Conservation (phyloP, 1,140 invertebrate species). For the Drosophila miranda region DNA sequence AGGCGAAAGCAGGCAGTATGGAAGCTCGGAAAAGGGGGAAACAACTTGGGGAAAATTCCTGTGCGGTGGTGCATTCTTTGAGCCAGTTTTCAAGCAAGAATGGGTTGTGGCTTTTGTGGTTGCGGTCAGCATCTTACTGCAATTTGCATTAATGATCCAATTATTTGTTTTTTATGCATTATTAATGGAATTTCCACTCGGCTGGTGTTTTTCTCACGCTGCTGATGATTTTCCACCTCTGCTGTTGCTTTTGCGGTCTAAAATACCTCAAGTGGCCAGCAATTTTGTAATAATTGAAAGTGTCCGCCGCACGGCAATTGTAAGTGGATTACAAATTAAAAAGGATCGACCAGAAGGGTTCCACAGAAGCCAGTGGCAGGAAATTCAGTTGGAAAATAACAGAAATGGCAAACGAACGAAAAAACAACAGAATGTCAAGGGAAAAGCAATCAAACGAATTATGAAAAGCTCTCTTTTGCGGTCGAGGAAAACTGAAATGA, state of each 20-base stretch:
- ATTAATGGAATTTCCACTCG: slow-evolving; percentile 17
- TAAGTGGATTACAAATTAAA: background rate
- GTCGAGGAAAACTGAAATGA: background rate
- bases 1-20: background rate
- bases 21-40: background rate
- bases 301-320: background rate
- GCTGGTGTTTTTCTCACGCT: too few species aligned
- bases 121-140: slow-evolving; percentile 22
- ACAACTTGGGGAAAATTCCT: background rate
- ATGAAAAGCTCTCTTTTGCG: background rate
- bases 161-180: slow-evolving; percentile 30
- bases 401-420: too few species aligned
- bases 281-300: slow-evolving; percentile 2
- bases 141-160: slow-evolving; percentile 21
- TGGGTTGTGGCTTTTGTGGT: background rate
- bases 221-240: background rate
- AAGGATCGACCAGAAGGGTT: background rate
- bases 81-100: slow-evolving; percentile 1
- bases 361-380: too few species aligned
- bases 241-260: background rate
- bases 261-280: slow-evolving; percentile 4
- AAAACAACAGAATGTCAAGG: background rate
- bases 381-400: too few species aligned
- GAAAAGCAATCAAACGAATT: background rate
- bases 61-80: background rate